Evolutionary conservation across 2,113 vertebrate species (phyloP), one percentile per base, ranked within the genome.

Genomic region (Onychorhynchus coronatus): DNA sequence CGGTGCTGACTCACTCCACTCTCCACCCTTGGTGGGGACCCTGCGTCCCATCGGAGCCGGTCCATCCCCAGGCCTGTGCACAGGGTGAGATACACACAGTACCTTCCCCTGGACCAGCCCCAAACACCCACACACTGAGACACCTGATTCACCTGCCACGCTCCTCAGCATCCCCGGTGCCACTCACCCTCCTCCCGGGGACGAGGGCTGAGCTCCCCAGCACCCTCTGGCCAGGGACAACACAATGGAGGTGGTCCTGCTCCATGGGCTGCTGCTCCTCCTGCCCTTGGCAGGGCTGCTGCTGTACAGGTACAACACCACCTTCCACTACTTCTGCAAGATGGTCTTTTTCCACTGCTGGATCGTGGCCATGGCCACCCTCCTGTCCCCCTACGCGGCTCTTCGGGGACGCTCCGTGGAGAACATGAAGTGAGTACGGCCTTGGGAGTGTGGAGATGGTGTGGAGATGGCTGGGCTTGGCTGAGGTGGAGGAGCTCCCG

Each of bases 401-500:
- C 2, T 93, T 47, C 85, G 98, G 59, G 98, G 98, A 17, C 98
- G 98, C 53, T 98, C 97, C 0, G 98, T 98, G 23, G 96, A 98
- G 95, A 98, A 98, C 87, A 98, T 98, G 98, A 98, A 96, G 98
- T 98, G 86, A 98, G 98, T 80, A 63, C 0, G 3, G 59, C n/a
- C 28, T 74, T 74, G 91, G 85, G 82, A 23, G 17, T 50, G 56
- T 55, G 31, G 14, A 67, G 58, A 25, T 58, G 62, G 2, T 8
- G 19, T 35, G 52, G 52, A 30, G 61, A 5, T 22, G 65, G 5
- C 24, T 62, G 81, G 91, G n/a, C 20, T 88, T 6, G 66, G 28
- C 44, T 79, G 28, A 0, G 28, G 24, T 17, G 70, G 47, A 68
- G 78, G 65, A 72, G 13, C 49, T 84, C 2, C 1, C 1, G 1